These are phyloP conservation scores for Drosophila azteca DNA, from an alignment of 1,140 invertebrate genomes.

Conservation along the genomic window DNA sequence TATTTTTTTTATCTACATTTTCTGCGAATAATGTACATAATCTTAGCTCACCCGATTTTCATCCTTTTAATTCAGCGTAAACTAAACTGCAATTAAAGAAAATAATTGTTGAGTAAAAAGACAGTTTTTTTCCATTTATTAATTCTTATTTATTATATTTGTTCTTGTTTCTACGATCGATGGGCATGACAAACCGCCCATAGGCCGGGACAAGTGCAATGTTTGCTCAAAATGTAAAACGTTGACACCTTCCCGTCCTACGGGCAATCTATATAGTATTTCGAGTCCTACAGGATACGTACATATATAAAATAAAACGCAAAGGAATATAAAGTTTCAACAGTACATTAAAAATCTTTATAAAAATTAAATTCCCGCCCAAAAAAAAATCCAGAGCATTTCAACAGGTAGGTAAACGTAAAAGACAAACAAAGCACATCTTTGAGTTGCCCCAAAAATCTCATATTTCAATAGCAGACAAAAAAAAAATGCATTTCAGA, in stretches of 20 bases:
- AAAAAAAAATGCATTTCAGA: constrained; percentile 57
- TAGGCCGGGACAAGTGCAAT: constrained; percentile 84
- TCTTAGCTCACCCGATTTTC: background rate
- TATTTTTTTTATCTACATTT: too few species aligned
- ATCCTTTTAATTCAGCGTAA: too few species aligned
- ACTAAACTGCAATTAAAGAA: constrained; percentile 12
- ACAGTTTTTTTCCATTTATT: background rate
- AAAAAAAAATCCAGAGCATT: constrained; percentile 12
- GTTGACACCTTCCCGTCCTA: constrained; percentile 83
- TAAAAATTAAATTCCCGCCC: constrained; percentile 20
- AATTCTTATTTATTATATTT: background rate
- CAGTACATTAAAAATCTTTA: constrained; percentile 53
- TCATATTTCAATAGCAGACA: constrained; percentile 68
- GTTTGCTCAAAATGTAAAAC: constrained; percentile 78
- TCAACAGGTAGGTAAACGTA: constrained; percentile 54
- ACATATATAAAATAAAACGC: constrained; percentile 16
- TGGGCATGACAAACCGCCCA: constrained; percentile 65
- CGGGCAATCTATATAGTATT: constrained; percentile 59
- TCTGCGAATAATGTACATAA: background rate
- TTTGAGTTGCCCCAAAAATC: constrained; percentile 61
- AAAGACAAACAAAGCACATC: constrained; percentile 52
- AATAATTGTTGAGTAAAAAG: background rate
- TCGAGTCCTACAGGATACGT: too few species aligned
- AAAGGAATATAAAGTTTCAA: constrained; percentile 57
- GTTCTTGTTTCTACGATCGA: constrained; percentile 14